Evolutionary conservation across 2,888 invertebrate species (phyloP).

Genomic region (Volucella inflata): DNA sequence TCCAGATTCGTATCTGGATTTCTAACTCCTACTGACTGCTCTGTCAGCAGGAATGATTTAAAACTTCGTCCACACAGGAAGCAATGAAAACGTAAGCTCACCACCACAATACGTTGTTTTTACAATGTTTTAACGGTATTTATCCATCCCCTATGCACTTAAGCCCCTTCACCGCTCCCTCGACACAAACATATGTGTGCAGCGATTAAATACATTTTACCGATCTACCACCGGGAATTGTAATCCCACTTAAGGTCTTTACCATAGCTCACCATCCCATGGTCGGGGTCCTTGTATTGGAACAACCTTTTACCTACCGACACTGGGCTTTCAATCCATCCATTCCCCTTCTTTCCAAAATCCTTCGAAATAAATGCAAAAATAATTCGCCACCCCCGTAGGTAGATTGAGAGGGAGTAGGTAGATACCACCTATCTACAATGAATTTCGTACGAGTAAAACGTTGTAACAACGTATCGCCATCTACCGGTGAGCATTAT

Average conservation of each 20-base stretch:
- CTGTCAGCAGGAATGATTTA: slow-evolving; percentile 21
- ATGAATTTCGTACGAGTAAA: neutral
- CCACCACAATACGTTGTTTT: slow-evolving; percentile 52
- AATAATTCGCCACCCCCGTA: slow-evolving; percentile 43
- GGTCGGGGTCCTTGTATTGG: neutral
- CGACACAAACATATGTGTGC: slow-evolving; percentile 16
- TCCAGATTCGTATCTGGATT: no score
- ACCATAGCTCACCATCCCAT: slow-evolving; percentile 42
- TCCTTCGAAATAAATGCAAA: slow-evolving; percentile 60
- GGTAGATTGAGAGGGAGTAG: no score
- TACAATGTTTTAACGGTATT: slow-evolving; percentile 56
- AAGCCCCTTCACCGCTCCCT: slow-evolving; percentile 26
- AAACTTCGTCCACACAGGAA: neutral
- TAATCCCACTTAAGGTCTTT: slow-evolving; percentile 48
- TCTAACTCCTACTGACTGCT: neutral
- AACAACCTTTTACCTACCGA: slow-evolving; percentile 4
- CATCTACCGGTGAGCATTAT: slow-evolving; percentile 69
- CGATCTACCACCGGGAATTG: slow-evolving; percentile 47
- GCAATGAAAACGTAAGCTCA: slow-evolving; percentile 41
- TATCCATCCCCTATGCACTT: slow-evolving; percentile 45
- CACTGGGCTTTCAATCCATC: neutral
- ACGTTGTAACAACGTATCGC: slow-evolving; percentile 35
- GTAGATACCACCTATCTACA: neutral
- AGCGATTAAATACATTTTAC: slow-evolving; percentile 60
- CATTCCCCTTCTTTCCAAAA: neutral